Percentiles rank a stretch among this genome's conserved stretches.
Conservation (phyloP, 1,140 invertebrate genomes). For the Tetramorium parvispinum region DNA sequence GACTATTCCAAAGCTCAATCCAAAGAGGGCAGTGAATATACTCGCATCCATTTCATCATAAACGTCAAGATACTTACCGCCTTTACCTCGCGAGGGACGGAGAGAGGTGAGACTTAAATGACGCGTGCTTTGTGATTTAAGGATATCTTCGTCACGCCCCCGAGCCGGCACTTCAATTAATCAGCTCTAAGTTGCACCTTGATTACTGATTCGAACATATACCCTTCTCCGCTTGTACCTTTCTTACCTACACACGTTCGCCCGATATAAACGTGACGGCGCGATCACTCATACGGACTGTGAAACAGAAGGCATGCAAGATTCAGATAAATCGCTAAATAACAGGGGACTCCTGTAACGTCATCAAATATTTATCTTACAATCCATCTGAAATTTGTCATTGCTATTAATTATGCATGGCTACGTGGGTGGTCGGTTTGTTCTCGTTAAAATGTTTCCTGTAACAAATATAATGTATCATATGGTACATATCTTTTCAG, state of each 20-base stretch:
- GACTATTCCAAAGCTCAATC: constrained; percentile 11
- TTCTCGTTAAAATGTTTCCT: neutral
- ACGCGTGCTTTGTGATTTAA: constrained; percentile 61
- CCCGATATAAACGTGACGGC: constrained; percentile 1
- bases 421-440: neutral
- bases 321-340: constrained; percentile 51
- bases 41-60: constrained; percentile 25
- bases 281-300: neutral
- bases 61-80: constrained; percentile 14
- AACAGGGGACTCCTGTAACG: neutral
- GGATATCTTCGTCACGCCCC: constrained; percentile 60
- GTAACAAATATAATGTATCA: too few relatives aligned
- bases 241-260: neutral
- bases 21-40: neutral
- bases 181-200: constrained; percentile 62
- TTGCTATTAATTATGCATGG: constrained; percentile 24
- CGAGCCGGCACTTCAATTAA: constrained; percentile 62
- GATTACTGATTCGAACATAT: constrained; percentile 48
- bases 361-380: constrained; percentile 43
- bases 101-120: constrained; percentile 45
- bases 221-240: neutral
- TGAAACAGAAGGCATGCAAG: constrained; percentile 34
- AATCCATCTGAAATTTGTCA: constrained; percentile 48
- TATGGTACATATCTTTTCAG: neutral
- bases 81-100: neutral